Base-by-base conservation (phyloP, 2,113 vertebrate genomes). In the Caranx melampygus region DNA sequence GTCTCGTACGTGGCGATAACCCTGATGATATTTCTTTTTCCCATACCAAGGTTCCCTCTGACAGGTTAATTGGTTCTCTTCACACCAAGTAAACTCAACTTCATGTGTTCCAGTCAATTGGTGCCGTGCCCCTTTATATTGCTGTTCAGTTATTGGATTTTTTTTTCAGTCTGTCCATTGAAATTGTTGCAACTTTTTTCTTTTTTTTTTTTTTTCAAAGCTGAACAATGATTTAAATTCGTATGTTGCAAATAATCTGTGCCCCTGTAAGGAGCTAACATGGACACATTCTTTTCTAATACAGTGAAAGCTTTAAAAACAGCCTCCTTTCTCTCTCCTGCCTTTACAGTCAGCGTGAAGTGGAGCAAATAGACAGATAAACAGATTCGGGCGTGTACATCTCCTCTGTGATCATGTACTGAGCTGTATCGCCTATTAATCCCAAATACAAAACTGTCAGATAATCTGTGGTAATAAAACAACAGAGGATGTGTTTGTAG, bases 381-480 rank as follows among this genome's bases (percentile, higher is more conserved):
- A 76, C 18, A 15, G 26, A 68, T 49, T 26, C 18, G 61, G 47
- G 21, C 26, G 4, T 18, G 8, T 10, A 8, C 9, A 26, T 75
- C 67, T 33, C 14, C 55, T 45, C 52, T 73, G 45, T 12, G 69
- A 64, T 78, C 52, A 34, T 65, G 58, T 20, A 47, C 63, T 84
- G 49, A 55, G 69, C 31, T 1, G 51, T 62, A 37, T 37, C 3
- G 15, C 49, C 33, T 54, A 21, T 20, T 84, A 79, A 83, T 77
- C 76, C 58, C 51, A 21, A 47, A 86, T 75, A 68, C 77, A 82
- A 86, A 87, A 57, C 54, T 62, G 61, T 64, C 69, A 73, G 69
- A 84, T 89, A 88, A 88, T 85, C 75, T 81, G 68, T 26, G 68
- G 71, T 82, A 72, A 82, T 88, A 86, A 90, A 89, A 87, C 62